Evolutionary conservation across 1,140 invertebrate genomes (phyloP).

Genomic region (Trigoniulus corallinus): DNA sequence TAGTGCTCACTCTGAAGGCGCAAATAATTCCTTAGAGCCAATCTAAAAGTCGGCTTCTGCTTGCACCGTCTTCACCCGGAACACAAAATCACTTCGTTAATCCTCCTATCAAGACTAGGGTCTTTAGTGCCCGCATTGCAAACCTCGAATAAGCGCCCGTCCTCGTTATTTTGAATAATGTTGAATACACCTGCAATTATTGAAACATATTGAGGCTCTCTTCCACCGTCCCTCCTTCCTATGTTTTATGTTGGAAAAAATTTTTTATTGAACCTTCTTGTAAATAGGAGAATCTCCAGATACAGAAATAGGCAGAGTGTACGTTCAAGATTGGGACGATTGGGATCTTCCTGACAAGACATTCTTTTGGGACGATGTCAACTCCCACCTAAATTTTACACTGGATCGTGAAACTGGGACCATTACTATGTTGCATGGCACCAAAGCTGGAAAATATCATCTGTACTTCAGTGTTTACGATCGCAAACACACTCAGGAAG

Average conservation of each 20-base stretch:
- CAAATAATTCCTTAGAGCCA: too few species aligned
- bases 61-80: too few species aligned
- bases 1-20: too few species aligned
- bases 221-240: neutral
- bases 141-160: too few species aligned
- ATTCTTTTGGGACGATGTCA: slow-evolving; percentile 76
- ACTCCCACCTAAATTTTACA: slow-evolving; percentile 53
- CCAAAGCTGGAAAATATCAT: slow-evolving; percentile 60
- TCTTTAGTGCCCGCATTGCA: too few species aligned
- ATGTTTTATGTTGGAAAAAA: neutral
- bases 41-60: too few species aligned
- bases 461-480: slow-evolving; percentile 86
- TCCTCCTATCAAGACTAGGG: too few species aligned
- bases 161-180: too few species aligned
- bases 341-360: slow-evolving; percentile 95
- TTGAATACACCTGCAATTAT: too few species aligned
- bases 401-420: slow-evolving; percentile 81
- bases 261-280: neutral
- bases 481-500: slow-evolving; percentile 79
- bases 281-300: slow-evolving; percentile 29
- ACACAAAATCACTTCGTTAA: too few species aligned
- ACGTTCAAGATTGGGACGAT: slow-evolving; percentile 90
- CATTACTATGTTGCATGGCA: slow-evolving; percentile 85
- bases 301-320: slow-evolving; percentile 84
- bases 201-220: too few species aligned